Conservation (phyloP, 2,113 vertebrate genomes). For the Toxostoma redivivum region DNA sequence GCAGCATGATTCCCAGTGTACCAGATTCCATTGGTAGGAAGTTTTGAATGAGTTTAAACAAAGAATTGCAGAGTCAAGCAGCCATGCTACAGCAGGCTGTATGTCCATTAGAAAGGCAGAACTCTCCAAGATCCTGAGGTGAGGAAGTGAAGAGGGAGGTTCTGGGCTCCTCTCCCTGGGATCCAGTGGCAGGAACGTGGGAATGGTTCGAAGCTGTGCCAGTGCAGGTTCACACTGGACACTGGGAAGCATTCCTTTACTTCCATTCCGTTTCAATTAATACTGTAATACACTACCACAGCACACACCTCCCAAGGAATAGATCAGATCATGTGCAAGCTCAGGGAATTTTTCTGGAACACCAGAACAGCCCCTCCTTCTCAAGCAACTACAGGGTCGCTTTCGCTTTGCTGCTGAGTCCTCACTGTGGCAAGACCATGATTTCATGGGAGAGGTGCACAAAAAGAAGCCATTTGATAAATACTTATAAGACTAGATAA, state of each 20-base stretch:
- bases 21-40: background rate
- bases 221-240: background rate
- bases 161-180: background rate
- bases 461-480: background rate
- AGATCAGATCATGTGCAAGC: background rate
- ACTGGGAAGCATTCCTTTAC: background rate
- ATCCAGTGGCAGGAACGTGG: rapidly evolving
- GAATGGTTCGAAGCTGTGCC: background rate
- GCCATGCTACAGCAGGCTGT: background rate
- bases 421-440: background rate
- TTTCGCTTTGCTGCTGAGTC: background rate
- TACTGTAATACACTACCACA: rapidly evolving
- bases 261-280: background rate
- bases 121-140: background rate
- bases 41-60: background rate
- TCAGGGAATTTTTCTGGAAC: background rate
- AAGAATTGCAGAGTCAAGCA: background rate
- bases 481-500: background rate
- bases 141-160: background rate
- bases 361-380: background rate
- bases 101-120: background rate
- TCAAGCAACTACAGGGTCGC: rapidly evolving
- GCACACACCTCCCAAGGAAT: background rate
- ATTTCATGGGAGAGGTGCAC: background rate
- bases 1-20: background rate